These are phyloP conservation scores for Champsocephalus esox DNA, from an alignment of 2,797 vertebrate genomes.

Conservation along the genomic window DNA sequence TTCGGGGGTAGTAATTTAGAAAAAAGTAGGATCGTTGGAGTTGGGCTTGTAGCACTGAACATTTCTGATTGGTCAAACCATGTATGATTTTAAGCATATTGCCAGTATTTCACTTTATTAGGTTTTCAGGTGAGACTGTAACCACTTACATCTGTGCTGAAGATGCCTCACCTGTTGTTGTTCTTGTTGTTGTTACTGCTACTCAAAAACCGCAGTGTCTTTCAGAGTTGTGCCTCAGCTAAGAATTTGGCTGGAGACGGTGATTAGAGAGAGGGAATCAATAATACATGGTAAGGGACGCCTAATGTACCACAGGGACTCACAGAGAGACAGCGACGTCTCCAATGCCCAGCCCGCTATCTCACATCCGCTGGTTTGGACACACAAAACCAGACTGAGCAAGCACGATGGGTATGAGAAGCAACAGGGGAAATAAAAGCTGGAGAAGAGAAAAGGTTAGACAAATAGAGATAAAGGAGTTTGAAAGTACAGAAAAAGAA, in stretches of 20 bases:
- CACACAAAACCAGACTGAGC: conserved; percentile 59
- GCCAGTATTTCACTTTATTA: too few relatives aligned
- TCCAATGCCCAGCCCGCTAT: conserved; percentile 61
- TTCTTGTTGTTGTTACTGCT: background rate
- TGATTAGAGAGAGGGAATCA: conserved; percentile 84
- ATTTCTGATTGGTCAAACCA: too few relatives aligned
- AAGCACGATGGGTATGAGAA: conserved; percentile 48
- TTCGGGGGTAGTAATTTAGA: too few relatives aligned
- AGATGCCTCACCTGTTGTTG: conserved; percentile 43
- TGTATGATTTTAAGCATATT: too few relatives aligned
- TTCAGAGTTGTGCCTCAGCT: conserved; percentile 36
- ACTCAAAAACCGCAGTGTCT: conserved; percentile 18
- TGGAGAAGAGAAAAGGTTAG: conserved; percentile 56
- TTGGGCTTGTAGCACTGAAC: too few relatives aligned
- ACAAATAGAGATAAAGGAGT: conserved; percentile 57
- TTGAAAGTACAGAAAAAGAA: conserved; percentile 37
- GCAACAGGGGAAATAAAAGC: conserved; percentile 76
- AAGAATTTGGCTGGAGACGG: conserved; percentile 68
- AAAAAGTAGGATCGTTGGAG: too few relatives aligned
- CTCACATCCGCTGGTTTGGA: conserved; percentile 73
- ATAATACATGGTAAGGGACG: conserved; percentile 86
- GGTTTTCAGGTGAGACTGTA: too few relatives aligned
- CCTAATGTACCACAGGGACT: conserved; percentile 86
- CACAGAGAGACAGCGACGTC: conserved; percentile 69
- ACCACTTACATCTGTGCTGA: background rate